phyloP scores from a whole-genome alignment of 2,888 invertebrate genomes.

The Ferrisia virgata region DNA sequence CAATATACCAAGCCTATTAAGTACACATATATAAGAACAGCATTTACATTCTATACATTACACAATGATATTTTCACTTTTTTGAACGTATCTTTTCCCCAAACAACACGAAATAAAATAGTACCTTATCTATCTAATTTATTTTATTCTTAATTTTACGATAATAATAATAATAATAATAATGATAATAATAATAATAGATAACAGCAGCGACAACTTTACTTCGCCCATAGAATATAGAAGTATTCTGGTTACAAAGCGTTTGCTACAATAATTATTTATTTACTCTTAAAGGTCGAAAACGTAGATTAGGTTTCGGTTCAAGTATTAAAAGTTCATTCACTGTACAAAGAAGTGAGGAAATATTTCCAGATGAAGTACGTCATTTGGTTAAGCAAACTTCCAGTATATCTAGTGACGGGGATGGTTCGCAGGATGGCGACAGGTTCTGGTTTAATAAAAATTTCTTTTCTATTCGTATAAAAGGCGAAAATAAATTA shows the following conservation, averaged over 20 bases:
- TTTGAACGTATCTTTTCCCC: no score
- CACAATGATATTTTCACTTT: no score
- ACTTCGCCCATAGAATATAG: background rate
- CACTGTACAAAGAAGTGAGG: conserved; percentile 97
- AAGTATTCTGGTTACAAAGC: background rate
- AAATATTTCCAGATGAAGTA: conserved; percentile 86
- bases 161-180: no score
- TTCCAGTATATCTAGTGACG: conserved; percentile 91
- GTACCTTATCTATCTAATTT: no score
- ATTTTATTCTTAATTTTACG: no score
- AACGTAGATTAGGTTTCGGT: conserved; percentile 91
- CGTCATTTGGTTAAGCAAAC: conserved; percentile 69
- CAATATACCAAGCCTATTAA: background rate
- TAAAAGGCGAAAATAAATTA: background rate
- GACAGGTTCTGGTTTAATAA: conserved; percentile 50
- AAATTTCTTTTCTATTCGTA: conserved; percentile 35
- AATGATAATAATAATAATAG: no score
- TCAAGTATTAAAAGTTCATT: conserved; percentile 93
- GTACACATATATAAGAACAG: background rate
- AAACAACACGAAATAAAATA: no score
- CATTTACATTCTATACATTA: background rate
- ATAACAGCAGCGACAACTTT: background rate
- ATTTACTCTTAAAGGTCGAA: conserved; percentile 66
- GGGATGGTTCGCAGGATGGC: conserved; percentile 59
- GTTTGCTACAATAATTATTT: conserved; percentile 11